phyloP scores from a whole-genome alignment of 2,888 invertebrate genomes.

The Scaptomyza cyrtandrae region DNA sequence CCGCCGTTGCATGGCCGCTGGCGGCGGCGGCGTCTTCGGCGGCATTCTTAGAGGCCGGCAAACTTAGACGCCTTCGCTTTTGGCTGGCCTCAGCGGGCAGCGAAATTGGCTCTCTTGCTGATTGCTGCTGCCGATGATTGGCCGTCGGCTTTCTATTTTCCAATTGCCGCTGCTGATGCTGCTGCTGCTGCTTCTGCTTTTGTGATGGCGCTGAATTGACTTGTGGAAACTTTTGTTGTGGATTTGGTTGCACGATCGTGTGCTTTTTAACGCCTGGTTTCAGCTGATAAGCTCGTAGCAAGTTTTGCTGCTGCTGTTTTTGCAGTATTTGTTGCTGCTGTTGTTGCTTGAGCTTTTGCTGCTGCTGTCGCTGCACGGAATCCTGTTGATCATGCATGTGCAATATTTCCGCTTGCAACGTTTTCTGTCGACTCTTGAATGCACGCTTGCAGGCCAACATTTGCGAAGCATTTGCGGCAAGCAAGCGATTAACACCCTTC shows the following conservation, averaged over 20 bases:
- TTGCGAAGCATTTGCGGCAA: constrained; percentile 47
- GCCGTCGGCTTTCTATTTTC: neutral
- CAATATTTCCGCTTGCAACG: constrained; percentile 46
- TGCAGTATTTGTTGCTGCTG: neutral
- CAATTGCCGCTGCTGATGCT: neutral
- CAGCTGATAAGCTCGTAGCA: neutral
- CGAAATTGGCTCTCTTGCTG: neutral
- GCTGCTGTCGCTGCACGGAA: neutral
- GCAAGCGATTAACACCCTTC: constrained; percentile 32
- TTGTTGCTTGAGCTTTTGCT: neutral
- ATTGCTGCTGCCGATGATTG: neutral
- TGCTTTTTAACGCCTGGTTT: neutral
- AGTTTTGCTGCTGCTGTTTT: neutral
- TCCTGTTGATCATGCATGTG: constrained; percentile 28
- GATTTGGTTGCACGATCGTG: neutral
- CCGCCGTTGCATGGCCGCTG: neutral
- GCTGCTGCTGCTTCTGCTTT: neutral
- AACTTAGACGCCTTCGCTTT: neutral
- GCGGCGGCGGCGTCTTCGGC: neutral
- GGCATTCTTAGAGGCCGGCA: neutral
- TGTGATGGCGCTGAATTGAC: neutral
- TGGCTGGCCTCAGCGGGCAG: constrained; percentile 7
- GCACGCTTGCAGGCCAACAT: constrained; percentile 41
- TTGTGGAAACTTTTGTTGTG: neutral
- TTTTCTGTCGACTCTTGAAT: constrained; percentile 45